Evolutionary conservation across 2,888 invertebrate genomes (phyloP).

Genomic region (Pyralis farinalis): DNA sequence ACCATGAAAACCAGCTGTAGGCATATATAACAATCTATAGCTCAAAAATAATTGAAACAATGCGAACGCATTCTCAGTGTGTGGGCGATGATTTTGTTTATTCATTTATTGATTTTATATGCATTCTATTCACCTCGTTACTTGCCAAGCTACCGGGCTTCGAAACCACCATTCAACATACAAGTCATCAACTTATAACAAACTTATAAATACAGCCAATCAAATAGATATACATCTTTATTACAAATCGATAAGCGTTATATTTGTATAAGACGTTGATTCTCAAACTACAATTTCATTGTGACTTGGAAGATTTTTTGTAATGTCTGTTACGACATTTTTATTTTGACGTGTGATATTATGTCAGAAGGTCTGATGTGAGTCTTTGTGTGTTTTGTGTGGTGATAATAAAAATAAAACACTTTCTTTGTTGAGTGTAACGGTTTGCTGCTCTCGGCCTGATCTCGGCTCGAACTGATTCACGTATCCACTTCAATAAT

Average conservation of each 20-base stretch:
- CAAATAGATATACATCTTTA: constrained; percentile 25
- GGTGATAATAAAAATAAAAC: constrained; percentile 50
- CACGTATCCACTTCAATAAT: constrained; percentile 15
- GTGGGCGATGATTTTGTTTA: constrained; percentile 65
- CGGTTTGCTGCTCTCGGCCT: constrained; percentile 29
- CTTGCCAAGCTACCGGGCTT: constrained; percentile 63
- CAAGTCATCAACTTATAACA: constrained; percentile 39
- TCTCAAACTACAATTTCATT: constrained; percentile 26
- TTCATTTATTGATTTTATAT: constrained; percentile 57
- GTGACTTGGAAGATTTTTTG: constrained; percentile 52
- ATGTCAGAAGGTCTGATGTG: constrained; percentile 57
- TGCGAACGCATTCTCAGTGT: constrained; percentile 37
- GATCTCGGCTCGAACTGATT: constrained; percentile 14
- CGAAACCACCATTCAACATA: constrained; percentile 43
- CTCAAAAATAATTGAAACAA: constrained; percentile 15
- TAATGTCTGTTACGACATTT: constrained; percentile 43
- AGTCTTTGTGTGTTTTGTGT: constrained; percentile 42
- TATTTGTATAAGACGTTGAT: constrained; percentile 17
- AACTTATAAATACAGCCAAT: constrained; percentile 18
- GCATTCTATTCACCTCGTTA: constrained; percentile 61
- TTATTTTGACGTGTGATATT: constrained; percentile 63
- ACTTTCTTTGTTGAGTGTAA: constrained; percentile 51
- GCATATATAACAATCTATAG: too few species aligned
- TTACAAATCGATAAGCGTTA: constrained; percentile 22
- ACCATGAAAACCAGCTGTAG: too few species aligned